phyloP scores from a whole-genome alignment of 1,140 invertebrate genomes.

The Agrilus planipennis region DNA sequence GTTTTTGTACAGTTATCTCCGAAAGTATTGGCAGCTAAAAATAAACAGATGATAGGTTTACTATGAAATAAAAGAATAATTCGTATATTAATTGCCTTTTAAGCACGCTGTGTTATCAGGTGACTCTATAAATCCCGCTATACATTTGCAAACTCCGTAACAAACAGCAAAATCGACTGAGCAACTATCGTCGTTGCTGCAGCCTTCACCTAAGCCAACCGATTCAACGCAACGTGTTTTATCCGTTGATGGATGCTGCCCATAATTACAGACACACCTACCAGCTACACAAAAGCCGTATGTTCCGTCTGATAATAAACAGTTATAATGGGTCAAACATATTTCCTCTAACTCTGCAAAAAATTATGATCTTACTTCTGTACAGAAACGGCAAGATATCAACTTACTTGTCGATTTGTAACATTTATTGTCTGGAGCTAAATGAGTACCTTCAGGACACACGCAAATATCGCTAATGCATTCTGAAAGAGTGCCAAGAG shows the following conservation, averaged over 20 bases:
- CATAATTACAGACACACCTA: background rate
- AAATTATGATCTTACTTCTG: background rate
- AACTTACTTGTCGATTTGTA: background rate
- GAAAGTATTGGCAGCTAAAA: conserved; percentile 3
- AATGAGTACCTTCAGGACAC: background rate
- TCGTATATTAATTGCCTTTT: background rate
- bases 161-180: background rate
- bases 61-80: background rate
- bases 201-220: background rate
- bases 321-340: background rate
- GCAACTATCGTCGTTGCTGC: background rate
- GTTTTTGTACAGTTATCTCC: background rate
- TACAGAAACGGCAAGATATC: background rate
- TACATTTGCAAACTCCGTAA: background rate
- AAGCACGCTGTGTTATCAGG: background rate
- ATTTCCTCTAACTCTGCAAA: background rate
- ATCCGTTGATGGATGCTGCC: background rate
- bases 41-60: background rate
- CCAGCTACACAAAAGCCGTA: background rate
- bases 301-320: background rate
- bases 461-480: background rate
- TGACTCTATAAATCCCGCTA: background rate
- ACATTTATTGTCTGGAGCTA: background rate
- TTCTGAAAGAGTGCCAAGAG: background rate
- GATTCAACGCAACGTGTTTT: background rate